Base-by-base conservation (phyloP, 2,888 invertebrate genomes). In the Melinaea menophilus region DNA sequence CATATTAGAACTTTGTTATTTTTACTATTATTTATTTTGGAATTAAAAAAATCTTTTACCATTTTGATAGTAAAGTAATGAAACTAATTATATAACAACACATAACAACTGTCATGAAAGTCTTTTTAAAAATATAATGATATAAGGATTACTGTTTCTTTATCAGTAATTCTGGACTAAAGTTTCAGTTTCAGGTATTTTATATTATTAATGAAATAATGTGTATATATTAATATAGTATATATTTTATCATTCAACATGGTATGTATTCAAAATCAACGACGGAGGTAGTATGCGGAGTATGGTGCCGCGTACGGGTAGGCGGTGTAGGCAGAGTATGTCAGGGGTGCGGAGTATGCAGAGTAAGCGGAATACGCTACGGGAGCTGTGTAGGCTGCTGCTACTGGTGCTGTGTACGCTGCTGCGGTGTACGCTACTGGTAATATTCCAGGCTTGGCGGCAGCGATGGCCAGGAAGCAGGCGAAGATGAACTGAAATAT, bases 381-480 rank as follows among this genome's bases (percentile, higher is more conserved):
- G 2, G 85, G 83, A 0, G 84, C 79, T 4, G 78, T 75, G 74
- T 82, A 83, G 0, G 81, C 79, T n/a, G 72, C 72, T 11, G 74
- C 73, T 5, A 73, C 56, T 2, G 71, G 72, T 31, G 84, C 79
- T 4, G 78, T 75, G 73, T 82, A 83, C 0, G 81, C 80, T 12
- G 72, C 72, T n/a, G 78, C 82, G 9, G 74, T 73, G 62, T 88
- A 75, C 7, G 79, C 83, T 55, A 84, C 75, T 55, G 84, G 86
- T 72, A 82, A 70, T 55, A 83, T 63, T 41, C 75, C 79, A 55
- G 91, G 90, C 72, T 87, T 86, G 61, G 92, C 91, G 51, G 84
- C 81, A 56, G 87, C 91, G 65, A 88, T 71, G 37, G 89, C 92
- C 80, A 92, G 71, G 73, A 92, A 78, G 73, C 90, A 92, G 57